Conservation (phyloP, 2,113 vertebrate genomes). For the Hippopotamus amphibius region DNA sequence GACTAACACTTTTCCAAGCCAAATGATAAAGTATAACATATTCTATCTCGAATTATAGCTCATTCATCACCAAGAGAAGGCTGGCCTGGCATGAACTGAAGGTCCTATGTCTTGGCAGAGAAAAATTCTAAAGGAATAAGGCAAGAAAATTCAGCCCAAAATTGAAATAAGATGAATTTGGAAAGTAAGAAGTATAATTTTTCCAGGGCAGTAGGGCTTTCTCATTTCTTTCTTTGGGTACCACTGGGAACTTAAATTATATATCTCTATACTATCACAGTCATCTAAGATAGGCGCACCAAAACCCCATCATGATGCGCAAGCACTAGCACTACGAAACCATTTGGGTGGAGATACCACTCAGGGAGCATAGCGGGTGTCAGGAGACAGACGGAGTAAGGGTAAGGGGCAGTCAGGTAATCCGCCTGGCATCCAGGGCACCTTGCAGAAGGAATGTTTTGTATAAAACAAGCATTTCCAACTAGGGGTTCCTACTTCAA, state of each 20-base stretch:
- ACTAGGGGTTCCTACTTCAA: not conserved
- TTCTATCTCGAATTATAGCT: not conserved
- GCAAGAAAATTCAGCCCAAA: not conserved
- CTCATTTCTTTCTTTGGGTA: not conserved
- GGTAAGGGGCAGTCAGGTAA: not conserved
- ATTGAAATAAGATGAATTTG: slow-evolving; percentile 37
- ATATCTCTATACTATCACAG: not conserved
- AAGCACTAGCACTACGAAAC: not conserved
- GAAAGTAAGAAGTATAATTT: not conserved
- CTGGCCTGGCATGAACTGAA: not conserved
- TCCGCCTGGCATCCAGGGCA: not conserved
- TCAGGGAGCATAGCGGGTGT: not conserved
- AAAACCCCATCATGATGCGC: not conserved
- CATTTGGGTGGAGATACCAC: not conserved
- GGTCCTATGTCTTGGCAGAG: not conserved
- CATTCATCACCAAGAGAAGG: slow-evolving; percentile 2
- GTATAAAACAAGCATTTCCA: not conserved
- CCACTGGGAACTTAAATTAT: not conserved
- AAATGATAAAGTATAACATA: slow-evolving; percentile 36
- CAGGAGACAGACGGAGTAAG: not conserved
- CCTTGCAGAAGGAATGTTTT: not conserved
- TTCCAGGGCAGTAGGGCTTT: not conserved
- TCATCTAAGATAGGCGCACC: not conserved
- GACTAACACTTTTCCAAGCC: slow-evolving; percentile 2
- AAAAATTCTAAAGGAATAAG: slow-evolving; percentile 13